These are phyloP conservation scores for Vanacampus margaritifer DNA, from an alignment of 2,113 vertebrate species.

Conservation along the genomic window DNA sequence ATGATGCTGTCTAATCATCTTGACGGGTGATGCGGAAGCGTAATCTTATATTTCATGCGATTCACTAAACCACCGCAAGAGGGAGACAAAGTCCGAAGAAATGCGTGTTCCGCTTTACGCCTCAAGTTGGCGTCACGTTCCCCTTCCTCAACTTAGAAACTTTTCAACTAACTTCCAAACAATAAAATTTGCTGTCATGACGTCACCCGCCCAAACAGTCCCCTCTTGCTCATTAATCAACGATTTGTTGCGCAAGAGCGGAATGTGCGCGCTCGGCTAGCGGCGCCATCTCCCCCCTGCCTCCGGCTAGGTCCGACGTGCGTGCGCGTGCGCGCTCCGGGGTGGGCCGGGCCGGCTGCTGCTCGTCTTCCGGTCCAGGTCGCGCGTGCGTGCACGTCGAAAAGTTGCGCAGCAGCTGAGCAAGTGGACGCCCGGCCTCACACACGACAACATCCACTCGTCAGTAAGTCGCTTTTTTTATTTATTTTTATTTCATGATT, in stretches of 20 bases:
- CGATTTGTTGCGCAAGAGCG: neutral
- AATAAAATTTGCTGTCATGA: neutral
- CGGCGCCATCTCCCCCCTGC: neutral
- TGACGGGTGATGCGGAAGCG: no score
- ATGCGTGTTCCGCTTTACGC: neutral
- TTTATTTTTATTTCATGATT: neutral
- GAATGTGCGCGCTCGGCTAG: neutral
- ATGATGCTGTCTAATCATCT: no score
- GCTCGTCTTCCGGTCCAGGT: neutral
- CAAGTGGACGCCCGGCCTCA: slow-evolving; percentile 5
- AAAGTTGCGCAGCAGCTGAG: slow-evolving; percentile 7
- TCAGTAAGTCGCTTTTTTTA: neutral
- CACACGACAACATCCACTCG: neutral
- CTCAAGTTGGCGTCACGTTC: neutral
- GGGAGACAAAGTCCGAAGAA: slow-evolving; percentile 38
- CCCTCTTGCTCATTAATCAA: neutral
- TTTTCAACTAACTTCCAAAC: neutral
- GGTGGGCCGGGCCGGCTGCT: neutral
- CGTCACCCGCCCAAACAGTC: neutral
- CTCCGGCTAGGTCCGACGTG: neutral
- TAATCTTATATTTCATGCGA: neutral
- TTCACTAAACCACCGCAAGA: slow-evolving; percentile 27
- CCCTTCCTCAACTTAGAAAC: neutral
- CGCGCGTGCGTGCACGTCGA: neutral
- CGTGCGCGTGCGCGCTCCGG: neutral